Evolutionary conservation across 2,888 invertebrate species (phyloP).

Genomic region (Charanyca ferruginea): DNA sequence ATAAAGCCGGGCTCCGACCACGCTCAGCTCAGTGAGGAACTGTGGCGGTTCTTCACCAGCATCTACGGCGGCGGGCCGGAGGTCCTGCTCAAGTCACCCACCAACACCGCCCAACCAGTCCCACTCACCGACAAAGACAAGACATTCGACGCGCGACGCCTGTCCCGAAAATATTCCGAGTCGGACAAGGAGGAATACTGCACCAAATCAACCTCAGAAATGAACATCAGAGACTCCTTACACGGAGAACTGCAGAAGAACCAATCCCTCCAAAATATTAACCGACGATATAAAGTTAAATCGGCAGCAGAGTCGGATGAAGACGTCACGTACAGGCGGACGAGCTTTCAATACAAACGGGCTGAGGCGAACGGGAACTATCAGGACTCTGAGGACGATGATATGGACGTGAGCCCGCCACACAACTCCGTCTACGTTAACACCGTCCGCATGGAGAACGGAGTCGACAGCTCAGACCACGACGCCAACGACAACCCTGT

Average conservation of each 20-base stretch:
- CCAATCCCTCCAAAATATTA: constrained; percentile 87
- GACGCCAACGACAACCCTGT: constrained; percentile 83
- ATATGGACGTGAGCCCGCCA: constrained; percentile 75
- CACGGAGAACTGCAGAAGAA: constrained; percentile 84
- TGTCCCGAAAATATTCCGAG: constrained; percentile 81
- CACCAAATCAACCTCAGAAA: constrained; percentile 83
- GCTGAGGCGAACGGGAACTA: constrained; percentile 84
- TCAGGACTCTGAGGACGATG: constrained; percentile 80
- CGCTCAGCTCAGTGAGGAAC: constrained; percentile 95
- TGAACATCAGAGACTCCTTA: constrained; percentile 78
- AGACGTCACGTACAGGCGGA: constrained; percentile 77
- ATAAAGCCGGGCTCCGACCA: constrained; percentile 92
- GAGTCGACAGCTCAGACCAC: constrained; percentile 83
- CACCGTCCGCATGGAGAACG: constrained; percentile 81
- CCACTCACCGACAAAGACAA: constrained; percentile 56
- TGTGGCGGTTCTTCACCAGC: constrained; percentile 96
- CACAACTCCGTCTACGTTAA: constrained; percentile 68
- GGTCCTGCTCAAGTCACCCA: constrained; percentile 86
- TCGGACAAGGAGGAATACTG: constrained; percentile 88
- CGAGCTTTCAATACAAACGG: constrained; percentile 75
- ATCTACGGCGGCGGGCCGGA: constrained; percentile 98
- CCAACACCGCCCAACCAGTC: constrained; percentile 41
- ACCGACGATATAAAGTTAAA: constrained; percentile 73
- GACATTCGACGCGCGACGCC: constrained; percentile 57
- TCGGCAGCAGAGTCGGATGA: constrained; percentile 82